phyloP scores from a whole-genome alignment of 2,113 vertebrate genomes.

The Tyto alba region DNA sequence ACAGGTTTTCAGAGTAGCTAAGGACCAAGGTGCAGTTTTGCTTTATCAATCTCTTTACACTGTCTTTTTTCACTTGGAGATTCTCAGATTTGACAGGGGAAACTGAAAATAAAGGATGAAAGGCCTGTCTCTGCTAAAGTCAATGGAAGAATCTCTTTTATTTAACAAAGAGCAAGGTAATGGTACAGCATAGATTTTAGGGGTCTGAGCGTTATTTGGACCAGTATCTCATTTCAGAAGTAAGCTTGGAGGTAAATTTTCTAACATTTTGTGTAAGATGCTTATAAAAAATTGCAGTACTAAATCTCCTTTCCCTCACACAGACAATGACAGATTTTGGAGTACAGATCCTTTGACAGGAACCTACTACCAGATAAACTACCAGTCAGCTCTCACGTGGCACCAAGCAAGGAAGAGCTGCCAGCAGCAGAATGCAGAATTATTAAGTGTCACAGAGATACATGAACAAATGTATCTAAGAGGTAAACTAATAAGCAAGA shows the following conservation, averaged over 20 bases:
- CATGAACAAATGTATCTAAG: conserved; percentile 86
- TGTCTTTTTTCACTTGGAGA: background rate
- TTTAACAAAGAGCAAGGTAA: background rate
- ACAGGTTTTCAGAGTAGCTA: background rate
- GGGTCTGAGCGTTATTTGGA: background rate
- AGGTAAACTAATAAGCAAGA: conserved; percentile 70
- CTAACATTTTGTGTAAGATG: background rate
- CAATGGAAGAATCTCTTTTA: background rate
- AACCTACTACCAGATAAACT: conserved; percentile 84
- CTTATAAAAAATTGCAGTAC: background rate
- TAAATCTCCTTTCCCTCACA: conserved; percentile 8
- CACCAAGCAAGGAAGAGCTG: conserved; percentile 89
- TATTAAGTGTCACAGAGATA: conserved; percentile 85
- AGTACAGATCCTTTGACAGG: conserved; percentile 81
- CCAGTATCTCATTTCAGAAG: background rate
- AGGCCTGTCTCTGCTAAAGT: background rate
- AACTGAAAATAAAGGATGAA: background rate
- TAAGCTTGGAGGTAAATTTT: background rate
- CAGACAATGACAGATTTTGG: conserved; percentile 73
- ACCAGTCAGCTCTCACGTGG: conserved; percentile 82
- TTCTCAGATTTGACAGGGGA: background rate
- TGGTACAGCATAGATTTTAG: background rate
- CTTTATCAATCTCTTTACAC: background rate
- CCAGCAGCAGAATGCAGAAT: conserved; percentile 84
- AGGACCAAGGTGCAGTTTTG: background rate